phyloP scores from a whole-genome alignment of 2,797 vertebrate genomes.

The Dermochelys coriacea region DNA sequence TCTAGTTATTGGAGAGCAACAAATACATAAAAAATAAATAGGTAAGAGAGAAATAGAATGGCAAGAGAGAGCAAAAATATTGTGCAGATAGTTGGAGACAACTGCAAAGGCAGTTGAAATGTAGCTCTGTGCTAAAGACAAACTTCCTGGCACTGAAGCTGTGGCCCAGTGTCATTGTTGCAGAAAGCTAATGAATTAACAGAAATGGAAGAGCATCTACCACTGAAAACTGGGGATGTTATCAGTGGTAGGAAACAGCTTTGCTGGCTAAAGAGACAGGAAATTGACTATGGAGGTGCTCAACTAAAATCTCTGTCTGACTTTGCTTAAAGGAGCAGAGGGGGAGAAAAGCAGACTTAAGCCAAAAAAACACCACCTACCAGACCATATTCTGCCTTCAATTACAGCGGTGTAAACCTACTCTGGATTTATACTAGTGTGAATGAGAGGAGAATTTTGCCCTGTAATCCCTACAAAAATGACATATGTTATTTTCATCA shows the following conservation, averaged over 20 bases:
- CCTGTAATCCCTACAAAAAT: background rate
- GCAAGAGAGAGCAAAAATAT: background rate
- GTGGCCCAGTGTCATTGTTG: background rate
- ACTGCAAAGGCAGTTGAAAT: background rate
- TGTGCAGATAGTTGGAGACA: background rate
- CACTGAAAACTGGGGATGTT: rapidly evolving
- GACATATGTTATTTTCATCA: background rate
- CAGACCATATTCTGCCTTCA: background rate
- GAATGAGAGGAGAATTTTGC: background rate
- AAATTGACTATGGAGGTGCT: background rate
- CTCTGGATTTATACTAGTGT: background rate
- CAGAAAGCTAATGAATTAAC: rapidly evolving
- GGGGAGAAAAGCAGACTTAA: background rate
- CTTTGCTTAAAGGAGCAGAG: background rate
- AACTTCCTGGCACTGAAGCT: background rate
- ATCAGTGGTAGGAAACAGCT: background rate
- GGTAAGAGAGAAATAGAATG: background rate
- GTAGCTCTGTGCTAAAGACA: rapidly evolving
- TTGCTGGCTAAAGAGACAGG: background rate
- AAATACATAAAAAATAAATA: background rate
- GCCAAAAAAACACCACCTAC: background rate
- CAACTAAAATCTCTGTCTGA: rapidly evolving
- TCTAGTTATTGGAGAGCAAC: background rate
- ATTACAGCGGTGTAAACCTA: background rate
- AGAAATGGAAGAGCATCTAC: background rate